Evolutionary conservation across 2,797 vertebrate species (phyloP), one percentile per base, ranked within the genome.

Genomic region (Lagodon rhomboides): DNA sequence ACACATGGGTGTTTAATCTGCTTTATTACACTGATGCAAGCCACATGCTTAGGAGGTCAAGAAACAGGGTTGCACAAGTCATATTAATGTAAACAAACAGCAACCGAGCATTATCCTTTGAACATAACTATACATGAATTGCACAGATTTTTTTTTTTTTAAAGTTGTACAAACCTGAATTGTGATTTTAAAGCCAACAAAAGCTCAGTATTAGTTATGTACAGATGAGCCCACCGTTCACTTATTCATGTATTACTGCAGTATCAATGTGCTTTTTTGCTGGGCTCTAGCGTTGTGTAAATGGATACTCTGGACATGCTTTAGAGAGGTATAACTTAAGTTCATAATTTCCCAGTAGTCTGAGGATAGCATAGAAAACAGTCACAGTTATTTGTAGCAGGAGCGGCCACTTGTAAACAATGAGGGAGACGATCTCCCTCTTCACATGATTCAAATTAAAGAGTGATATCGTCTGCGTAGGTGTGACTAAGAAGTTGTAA

Each of bases 41-140:
- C 75, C 60, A 88, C 91, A 93, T 93, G 92, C 92, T 62, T 71
- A 82, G 62, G 75, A 87, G 62, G 64, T 88, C 62, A 91, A 91
- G 67, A 90, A 82, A 92, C 85, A 88, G 64, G 74, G 75, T 83
- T 84, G 73, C 76, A 93, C 82, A 86, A 55, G 61, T 90, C 71
- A 84, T 86, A 66, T 82, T 18, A 68, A 82, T 83, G 72, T 62
- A 85, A 84, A 87, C 77, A 83, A 88, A 91, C 69, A 86, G 80
- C 72, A 86, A 84, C 47, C 18, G n/a, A 61, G n/a, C 12, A 80
- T 76, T 63, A 68, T 64, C 54, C 38, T 62, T 82, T 77, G 64
- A 74, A 58, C 38, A 58, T 34, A 54, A 76, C 20, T 56, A 82
- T 59, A 83, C 69, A 88, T 65, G 13, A 80, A 83, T n/a, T 73